Base-by-base conservation (phyloP, 2,797 vertebrate genomes). In the Todus mexicanus region DNA sequence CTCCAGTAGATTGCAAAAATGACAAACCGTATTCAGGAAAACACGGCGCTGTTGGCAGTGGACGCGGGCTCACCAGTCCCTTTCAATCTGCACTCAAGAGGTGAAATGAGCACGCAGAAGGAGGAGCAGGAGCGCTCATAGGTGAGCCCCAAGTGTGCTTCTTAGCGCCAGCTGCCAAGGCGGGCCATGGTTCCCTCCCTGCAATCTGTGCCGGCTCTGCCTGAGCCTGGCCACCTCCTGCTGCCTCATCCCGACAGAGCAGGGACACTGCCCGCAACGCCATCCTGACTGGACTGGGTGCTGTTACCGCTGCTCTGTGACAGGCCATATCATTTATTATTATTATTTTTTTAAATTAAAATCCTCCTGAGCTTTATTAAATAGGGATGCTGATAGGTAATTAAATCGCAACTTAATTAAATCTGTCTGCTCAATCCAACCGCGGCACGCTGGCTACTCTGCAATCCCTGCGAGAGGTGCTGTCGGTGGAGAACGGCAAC, bases 361-460 rank as follows among this genome's bases (percentile, higher is more conserved):
- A 96, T 84, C 94, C 97, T 95, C 96, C 86, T 5, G 97, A 97
- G 97, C 94, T 97, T 97, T 97, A 97, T 97, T 97, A 97, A 96
- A 95, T 82, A 93, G 93, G 77, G 94, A 95, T 97, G 96, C 94
- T 95, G 96, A 91, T 96, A 95, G 96, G 95, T 97, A 97, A 98
- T 98, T 97, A 97, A 93, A 97, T 97, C 65, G 86, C 91, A 93
- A 89, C 92, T 97, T 97, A 97, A 98, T 97, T 97, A 97, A 97
- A 97, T 93, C 93, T 63, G 95, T 79, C 91, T 63, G 95, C 91
- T 77, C 96, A 96, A 95, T 81, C 94, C 90, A 92, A 57, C 29
- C 45, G 31, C 43, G 6, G 94, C 92, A 8, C 5, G 45, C 76
- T 83, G 90, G 96, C 94, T 87, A 87, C 85, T 94, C 87, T 92